Evolutionary conservation across 1,140 invertebrate genomes (phyloP).

Genomic region (Asobara japonica): DNA sequence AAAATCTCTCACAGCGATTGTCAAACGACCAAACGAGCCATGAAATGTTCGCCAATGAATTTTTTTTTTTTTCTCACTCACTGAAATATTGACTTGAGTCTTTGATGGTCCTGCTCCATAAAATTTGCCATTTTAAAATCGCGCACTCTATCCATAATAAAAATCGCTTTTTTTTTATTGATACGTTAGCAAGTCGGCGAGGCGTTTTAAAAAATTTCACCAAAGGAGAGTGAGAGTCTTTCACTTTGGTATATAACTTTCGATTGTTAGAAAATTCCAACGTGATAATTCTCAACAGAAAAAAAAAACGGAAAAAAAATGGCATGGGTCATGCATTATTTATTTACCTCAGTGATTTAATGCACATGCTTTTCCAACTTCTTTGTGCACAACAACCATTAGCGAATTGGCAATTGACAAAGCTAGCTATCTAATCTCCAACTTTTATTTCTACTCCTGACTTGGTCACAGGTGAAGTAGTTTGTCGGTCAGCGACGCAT

Average conservation of each 20-base stretch:
- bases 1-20: not conserved
- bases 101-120: not conserved
- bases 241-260: slow-evolving; percentile 47
- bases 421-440: slow-evolving; percentile 36
- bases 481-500: slow-evolving; percentile 35
- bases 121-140: not conserved
- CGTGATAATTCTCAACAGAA: slow-evolving; percentile 17
- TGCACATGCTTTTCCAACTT: slow-evolving; percentile 29
- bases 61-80: not conserved
- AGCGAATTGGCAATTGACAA: slow-evolving; percentile 24
- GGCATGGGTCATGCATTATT: slow-evolving; percentile 17
- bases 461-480: slow-evolving; percentile 52
- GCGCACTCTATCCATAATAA: not conserved
- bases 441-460: not conserved
- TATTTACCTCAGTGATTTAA: slow-evolving; percentile 16
- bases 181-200: slow-evolving; percentile 19
- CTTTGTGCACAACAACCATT: not conserved
- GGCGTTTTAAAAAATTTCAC: slow-evolving; percentile 47
- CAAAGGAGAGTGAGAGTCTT: slow-evolving; percentile 50
- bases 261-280: slow-evolving; percentile 52
- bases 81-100: not conserved
- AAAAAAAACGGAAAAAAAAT: too few relatives aligned
- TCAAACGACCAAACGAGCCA: slow-evolving; percentile 25
- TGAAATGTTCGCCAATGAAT: slow-evolving; percentile 26
- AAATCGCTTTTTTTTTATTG: not conserved